Evolutionary conservation across 1,140 invertebrate genomes (phyloP), one percentile per base, ranked within the genome.

Genomic region (Idris sp.): DNA sequence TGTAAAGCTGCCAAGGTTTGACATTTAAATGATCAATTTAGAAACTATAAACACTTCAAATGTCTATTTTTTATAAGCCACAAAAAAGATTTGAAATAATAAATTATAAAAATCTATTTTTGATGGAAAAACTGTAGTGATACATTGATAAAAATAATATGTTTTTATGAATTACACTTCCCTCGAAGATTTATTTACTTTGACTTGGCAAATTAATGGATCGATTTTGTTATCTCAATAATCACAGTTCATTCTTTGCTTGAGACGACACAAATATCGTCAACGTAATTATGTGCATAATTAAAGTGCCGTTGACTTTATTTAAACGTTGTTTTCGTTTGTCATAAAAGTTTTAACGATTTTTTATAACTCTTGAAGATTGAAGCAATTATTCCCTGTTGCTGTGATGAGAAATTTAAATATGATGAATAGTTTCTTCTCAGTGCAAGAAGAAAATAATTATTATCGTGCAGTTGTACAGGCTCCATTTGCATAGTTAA

Each of bases 1-100:
- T 72, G 76, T 13, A 79, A 78, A 65, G 76, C 74, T 69, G 59
- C 49, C 53, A 68, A 76, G 76, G 78, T 78, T 33, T 22, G n/a
- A 22, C 2, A 22, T 22, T 22, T 22, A 22, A 22, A 22, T 22
- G n/a, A n/a, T n/a, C n/a, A n/a, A n/a, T n/a, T n/a, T n/a, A n/a
- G n/a, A n/a, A n/a, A n/a, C n/a, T n/a, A n/a, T n/a, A n/a, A n/a
- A n/a, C n/a, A n/a, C n/a, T n/a, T n/a, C n/a, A n/a, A n/a, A n/a
- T n/a, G n/a, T n/a, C n/a, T n/a, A n/a, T n/a, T n/a, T n/a, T n/a
- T n/a, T n/a, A n/a, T n/a, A n/a, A n/a, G n/a, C n/a, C n/a, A n/a
- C n/a, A n/a, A n/a, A n/a, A n/a, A n/a, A n/a, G n/a, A n/a, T n/a
- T n/a, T n/a, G n/a, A n/a, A n/a, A n/a, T n/a, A n/a, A n/a, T n/a